Evolutionary conservation across 2,113 vertebrate genomes (phyloP), one percentile per base, ranked within the genome.

Genomic region (Nestor notabilis): DNA sequence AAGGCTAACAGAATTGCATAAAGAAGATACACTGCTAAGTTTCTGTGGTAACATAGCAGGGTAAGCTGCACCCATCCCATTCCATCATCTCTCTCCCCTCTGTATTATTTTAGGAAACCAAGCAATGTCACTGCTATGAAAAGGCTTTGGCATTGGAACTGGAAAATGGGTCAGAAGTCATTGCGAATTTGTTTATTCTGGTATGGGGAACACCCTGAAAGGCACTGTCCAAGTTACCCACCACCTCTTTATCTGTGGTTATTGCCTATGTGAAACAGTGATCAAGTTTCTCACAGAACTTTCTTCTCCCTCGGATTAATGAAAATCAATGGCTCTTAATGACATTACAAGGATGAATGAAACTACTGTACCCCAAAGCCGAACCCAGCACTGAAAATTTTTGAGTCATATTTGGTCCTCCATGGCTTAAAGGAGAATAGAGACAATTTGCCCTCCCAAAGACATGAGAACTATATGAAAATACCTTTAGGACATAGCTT

Each of bases 141-240:
- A 74, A 83, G 19, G 9, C 2, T 90, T 63, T 87, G 55, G 5
- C 5, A 69, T 28, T 72, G 18, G 27, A 64, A 74, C 8, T 46
- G 68, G 33, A 83, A 88, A 90, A 81, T 27, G 5, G 25, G 46
- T 74, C 13, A 49, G 29, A 24, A 77, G 16, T n/a, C 21, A 27
- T 0, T 37, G n/a, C 58, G 28, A 77, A 80, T 90, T 80, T 9
- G 1, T 52, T 76, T 72, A 41, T 90, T 83, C 28, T 82, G 10
- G 5, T 43, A 20, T 3, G 17, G 17, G 15, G 66, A 82, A 64
- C 9, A 64, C 25, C 6, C n/a, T 46, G 37, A 63, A 66, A 55
- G 6, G 1, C 15, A 58, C n/a, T 64, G 12, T 12, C 39, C 1
- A 0, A 3, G 25, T 41, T 78, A 31, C 16, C 10, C 37, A 44